Percentiles rank a stretch among this genome's conserved stretches.
Conservation (phyloP, 1,140 invertebrate genomes). For the Chrysomallon squamiferum region DNA sequence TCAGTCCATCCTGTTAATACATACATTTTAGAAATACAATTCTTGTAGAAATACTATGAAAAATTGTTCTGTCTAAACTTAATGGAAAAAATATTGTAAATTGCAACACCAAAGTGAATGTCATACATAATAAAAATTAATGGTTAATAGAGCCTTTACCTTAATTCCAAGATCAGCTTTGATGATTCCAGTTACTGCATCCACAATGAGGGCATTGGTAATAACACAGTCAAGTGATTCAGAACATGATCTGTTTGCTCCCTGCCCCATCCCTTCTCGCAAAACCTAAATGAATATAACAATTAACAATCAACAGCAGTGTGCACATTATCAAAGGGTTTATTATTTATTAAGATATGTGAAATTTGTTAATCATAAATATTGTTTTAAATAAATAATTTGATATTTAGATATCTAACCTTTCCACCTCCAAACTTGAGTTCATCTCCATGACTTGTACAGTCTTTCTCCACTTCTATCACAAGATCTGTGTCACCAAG, state of each 20-base stretch:
- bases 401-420: no score
- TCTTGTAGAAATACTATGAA: no score
- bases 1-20: slow-evolving; percentile 49
- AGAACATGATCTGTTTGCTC: slow-evolving; percentile 29
- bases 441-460: slow-evolving; percentile 61
- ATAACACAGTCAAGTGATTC: slow-evolving; percentile 62
- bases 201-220: slow-evolving; percentile 62
- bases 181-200: slow-evolving; percentile 57
- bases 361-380: no score
- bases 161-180: slow-evolving; percentile 65
- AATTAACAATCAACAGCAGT: background rate
- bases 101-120: no score
- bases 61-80: no score
- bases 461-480: slow-evolving; percentile 61
- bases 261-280: slow-evolving; percentile 63
- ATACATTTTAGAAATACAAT: background rate
- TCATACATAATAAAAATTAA: no score
- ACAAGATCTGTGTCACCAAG: slow-evolving; percentile 60
- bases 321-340: background rate
- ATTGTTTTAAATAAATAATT: no score
- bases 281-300: slow-evolving; percentile 46
- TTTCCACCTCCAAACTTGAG: slow-evolving; percentile 64
- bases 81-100: no score
- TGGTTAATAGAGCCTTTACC: no score
- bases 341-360: no score